Percentiles rank a stretch among this genome's conserved stretches.
Conservation (phyloP, 2,888 invertebrate species). For the Lasioglossum leucozonium region DNA sequence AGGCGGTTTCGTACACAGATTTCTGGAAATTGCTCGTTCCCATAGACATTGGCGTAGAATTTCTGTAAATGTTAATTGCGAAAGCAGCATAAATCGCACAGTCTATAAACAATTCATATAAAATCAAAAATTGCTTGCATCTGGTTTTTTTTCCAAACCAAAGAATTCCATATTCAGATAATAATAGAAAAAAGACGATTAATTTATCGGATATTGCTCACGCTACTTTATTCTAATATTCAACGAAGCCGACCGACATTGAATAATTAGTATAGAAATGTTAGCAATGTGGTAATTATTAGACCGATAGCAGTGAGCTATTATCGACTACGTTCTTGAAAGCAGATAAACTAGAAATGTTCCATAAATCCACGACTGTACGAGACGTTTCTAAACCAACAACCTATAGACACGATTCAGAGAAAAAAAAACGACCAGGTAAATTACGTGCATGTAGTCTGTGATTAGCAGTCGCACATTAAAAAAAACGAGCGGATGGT, state of each 20-base stretch:
- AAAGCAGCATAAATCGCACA: neutral
- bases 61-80: neutral
- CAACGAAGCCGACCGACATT: neutral
- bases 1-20: neutral
- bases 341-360: neutral
- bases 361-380: neutral
- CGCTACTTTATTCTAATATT: neutral
- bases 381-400: neutral
- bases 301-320: neutral
- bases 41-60: neutral
- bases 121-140: no score
- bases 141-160: no score
- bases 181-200: neutral
- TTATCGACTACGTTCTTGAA: no score
- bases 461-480: neutral
- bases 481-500: neutral
- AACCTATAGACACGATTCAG: neutral
- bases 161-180: neutral
- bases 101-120: no score
- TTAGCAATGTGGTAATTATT: neutral
- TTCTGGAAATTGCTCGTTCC: neutral
- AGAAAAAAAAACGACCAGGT: neutral
- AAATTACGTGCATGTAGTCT: neutral
- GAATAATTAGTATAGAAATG: neutral
- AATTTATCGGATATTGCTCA: neutral